These are phyloP conservation scores for Apis cerana DNA, from an alignment of 1,140 invertebrate genomes.

Conservation along the genomic window DNA sequence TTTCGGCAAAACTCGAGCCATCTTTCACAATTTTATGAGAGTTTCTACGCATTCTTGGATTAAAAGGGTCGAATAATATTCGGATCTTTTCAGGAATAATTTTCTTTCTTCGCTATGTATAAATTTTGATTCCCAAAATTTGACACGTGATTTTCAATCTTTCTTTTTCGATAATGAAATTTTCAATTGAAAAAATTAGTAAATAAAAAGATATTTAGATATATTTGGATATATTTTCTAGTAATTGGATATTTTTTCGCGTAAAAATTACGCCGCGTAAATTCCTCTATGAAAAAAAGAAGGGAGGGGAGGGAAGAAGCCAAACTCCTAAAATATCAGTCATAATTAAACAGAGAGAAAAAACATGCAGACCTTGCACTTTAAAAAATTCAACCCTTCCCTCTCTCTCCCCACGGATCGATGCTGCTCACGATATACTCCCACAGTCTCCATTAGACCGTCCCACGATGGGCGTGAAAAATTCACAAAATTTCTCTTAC, in stretches of 20 bases:
- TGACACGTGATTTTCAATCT: no score
- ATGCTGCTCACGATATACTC: background rate
- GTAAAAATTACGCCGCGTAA: background rate
- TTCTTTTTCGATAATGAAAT: no score
- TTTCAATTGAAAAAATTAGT: no score
- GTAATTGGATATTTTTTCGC: no score
- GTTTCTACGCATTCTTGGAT: background rate
- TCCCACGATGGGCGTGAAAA: background rate
- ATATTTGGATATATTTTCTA: no score
- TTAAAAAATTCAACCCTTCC: slow-evolving; percentile 7
- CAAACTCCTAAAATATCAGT: background rate
- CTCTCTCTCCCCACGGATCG: background rate
- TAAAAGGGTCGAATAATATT: background rate
- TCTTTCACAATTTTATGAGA: background rate
- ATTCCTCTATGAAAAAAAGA: background rate
- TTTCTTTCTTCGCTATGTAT: background rate
- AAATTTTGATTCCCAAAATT: no score
- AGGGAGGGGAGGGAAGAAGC: no score
- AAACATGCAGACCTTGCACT: slow-evolving; percentile 1
- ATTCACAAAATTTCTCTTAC: background rate
- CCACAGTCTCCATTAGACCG: background rate
- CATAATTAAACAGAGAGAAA: background rate
- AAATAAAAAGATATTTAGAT: no score
- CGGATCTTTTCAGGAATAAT: background rate
- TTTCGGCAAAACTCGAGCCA: background rate